These are phyloP conservation scores for Lepus americanus DNA, from an alignment of 2,113 vertebrate genomes.

Conservation along the genomic window DNA sequence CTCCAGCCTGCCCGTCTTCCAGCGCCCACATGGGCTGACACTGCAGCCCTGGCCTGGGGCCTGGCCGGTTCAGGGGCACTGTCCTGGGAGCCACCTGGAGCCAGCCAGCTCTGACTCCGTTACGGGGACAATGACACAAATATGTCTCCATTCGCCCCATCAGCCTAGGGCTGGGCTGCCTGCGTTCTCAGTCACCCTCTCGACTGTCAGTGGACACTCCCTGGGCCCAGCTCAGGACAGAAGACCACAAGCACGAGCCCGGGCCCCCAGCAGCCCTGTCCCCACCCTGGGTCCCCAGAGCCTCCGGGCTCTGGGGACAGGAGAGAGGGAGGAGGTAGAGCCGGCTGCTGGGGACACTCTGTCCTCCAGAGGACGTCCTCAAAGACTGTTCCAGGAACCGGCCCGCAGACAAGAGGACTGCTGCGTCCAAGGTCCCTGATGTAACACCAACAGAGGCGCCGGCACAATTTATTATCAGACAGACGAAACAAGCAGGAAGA, in stretches of 20 bases:
- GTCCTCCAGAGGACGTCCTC: conserved; percentile 58
- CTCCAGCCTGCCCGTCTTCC: background rate
- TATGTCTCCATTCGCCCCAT: fast-evolving
- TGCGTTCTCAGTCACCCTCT: background rate
- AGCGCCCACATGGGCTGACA: fast-evolving
- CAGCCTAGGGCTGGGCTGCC: background rate
- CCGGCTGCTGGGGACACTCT: background rate
- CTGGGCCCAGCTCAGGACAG: background rate
- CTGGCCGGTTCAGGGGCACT: background rate
- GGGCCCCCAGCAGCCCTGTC: no score
- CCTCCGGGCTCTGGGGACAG: background rate
- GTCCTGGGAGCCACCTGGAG: background rate
- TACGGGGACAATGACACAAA: fast-evolving
- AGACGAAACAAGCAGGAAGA: background rate
- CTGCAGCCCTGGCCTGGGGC: background rate
- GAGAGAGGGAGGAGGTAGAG: background rate
- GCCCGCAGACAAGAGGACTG: background rate
- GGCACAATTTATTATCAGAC: conserved; percentile 42
- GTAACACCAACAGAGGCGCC: background rate
- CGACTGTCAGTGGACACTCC: background rate
- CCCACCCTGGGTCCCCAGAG: background rate
- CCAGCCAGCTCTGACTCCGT: background rate
- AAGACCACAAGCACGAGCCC: fast-evolving
- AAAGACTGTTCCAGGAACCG: conserved; percentile 27
- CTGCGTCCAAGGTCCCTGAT: conserved; percentile 49